These are phyloP conservation scores for Eilema sororculum DNA, from an alignment of 2,888 invertebrate species.

Conservation along the genomic window DNA sequence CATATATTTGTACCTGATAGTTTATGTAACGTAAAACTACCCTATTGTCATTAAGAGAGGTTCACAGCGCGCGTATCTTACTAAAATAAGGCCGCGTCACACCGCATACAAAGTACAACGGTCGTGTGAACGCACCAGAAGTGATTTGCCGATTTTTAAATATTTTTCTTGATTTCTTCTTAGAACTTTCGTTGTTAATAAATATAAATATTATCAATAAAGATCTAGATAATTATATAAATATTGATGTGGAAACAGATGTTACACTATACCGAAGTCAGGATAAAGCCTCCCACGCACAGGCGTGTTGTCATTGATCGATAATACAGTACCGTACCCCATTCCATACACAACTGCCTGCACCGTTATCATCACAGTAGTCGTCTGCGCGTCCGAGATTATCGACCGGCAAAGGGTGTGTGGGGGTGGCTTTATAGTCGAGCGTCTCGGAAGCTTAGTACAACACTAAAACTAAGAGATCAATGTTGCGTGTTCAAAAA, in stretches of 20 bases:
- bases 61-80: slow-evolving; percentile 61
- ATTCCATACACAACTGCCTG: no score
- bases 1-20: slow-evolving; percentile 71
- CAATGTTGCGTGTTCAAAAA: slow-evolving; percentile 63
- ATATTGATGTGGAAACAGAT: neutral
- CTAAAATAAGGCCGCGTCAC: slow-evolving; percentile 35
- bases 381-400: no score
- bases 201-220: slow-evolving; percentile 15
- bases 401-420: no score
- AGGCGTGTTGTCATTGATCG: no score
- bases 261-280: slow-evolving; percentile 12
- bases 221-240: neutral
- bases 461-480: slow-evolving; percentile 63
- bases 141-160: slow-evolving; percentile 72
- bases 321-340: no score
- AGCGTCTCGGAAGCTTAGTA: slow-evolving; percentile 46
- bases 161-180: slow-evolving; percentile 9
- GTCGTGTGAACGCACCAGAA: slow-evolving; percentile 44
- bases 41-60: slow-evolving; percentile 69
- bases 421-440: neutral
- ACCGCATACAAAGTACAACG: slow-evolving; percentile 19
- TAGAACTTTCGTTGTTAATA: slow-evolving; percentile 7
- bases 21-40: slow-evolving; percentile 62
- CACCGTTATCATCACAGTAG: no score
- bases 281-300: neutral